Conservation (phyloP, 2,797 vertebrate genomes). For the Oophaga sylvatica region DNA sequence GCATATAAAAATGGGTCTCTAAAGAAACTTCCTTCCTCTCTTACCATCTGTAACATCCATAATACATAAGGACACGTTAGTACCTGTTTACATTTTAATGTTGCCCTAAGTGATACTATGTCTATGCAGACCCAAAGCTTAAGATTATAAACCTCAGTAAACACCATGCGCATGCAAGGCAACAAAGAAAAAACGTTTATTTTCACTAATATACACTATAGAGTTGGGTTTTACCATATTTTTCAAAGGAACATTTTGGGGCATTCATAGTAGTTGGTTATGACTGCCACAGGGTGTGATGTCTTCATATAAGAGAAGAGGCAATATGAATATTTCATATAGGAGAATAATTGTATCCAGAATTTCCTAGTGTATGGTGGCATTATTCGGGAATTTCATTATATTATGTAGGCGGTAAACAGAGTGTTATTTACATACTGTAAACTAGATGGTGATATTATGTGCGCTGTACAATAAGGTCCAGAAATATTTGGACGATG, state of each 20-base stretch:
- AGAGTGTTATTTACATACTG: not conserved
- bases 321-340: not conserved
- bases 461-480: no score
- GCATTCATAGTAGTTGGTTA: not conserved
- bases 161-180: not conserved
- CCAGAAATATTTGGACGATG: no score
- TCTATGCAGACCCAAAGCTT: slow-evolving; percentile 42
- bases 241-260: no score
- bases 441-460: no score
- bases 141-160: slow-evolving; percentile 13
- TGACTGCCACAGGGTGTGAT: not conserved
- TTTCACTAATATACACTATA: not conserved
- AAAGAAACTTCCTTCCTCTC: slow-evolving; percentile 2
- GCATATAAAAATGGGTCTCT: slow-evolving; percentile 7
- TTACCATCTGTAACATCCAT: slow-evolving; percentile 55
- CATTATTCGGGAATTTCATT: not conserved
- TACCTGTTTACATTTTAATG: slow-evolving; percentile 59
- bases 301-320: not conserved
- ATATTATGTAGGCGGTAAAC: not conserved
- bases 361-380: not conserved
- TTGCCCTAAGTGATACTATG: slow-evolving; percentile 56
- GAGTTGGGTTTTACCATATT: no score
- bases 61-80: slow-evolving; percentile 57
- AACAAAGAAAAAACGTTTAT: not conserved
- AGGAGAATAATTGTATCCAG: not conserved